These are phyloP conservation scores for Diadema setosum DNA, from an alignment of 35 echinoderm and acorn worm genomes.

Conservation along the genomic window DNA sequence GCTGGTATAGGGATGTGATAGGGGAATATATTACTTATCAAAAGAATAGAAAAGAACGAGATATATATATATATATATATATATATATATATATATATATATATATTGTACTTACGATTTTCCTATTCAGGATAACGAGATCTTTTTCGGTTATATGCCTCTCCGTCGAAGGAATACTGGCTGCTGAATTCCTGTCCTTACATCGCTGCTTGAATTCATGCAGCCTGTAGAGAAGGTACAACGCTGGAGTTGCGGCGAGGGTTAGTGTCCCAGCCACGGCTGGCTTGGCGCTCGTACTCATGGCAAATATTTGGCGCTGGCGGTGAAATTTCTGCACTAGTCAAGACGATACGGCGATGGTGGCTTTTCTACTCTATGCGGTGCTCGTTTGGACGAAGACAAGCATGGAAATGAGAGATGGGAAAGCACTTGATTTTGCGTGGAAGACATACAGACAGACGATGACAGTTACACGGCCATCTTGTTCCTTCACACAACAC, in stretches of 20 bases:
- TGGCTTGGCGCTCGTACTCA: constrained; percentile 4
- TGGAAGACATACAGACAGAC: no score
- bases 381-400: background rate
- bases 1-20: no score
- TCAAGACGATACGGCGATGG: no score
- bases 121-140: background rate
- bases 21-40: no score
- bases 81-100: no score
- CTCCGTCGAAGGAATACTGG: background rate
- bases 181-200: background rate
- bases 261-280: background rate
- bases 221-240: background rate
- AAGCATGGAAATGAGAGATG: background rate
- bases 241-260: background rate
- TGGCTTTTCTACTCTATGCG: background rate
- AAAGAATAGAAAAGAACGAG: no score
- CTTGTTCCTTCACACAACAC: no score
- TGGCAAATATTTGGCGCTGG: background rate
- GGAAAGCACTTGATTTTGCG: no score
- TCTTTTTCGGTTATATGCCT: constrained; percentile 6
- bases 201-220: constrained; percentile 21
- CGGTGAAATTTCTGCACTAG: no score
- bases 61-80: no score
- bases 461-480: no score
- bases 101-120: constrained; percentile 3